phyloP scores from a whole-genome alignment of 1,140 invertebrate genomes.

The Steinernema khuongi region DNA sequence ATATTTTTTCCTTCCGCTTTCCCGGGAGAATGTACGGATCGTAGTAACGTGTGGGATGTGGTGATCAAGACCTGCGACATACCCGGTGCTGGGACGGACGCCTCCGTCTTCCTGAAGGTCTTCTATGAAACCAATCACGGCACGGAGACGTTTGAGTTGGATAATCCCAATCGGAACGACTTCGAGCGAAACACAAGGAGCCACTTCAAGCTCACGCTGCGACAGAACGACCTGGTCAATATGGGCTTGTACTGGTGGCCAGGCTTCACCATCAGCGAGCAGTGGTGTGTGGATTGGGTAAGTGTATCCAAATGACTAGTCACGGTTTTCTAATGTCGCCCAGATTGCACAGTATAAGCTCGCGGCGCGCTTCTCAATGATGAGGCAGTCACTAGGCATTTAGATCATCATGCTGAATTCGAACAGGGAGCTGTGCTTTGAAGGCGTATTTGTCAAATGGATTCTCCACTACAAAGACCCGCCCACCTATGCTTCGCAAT shows the following conservation, averaged over 20 bases:
- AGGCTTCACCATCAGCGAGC: slow-evolving; percentile 34
- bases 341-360: background rate
- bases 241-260: slow-evolving; percentile 41
- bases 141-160: slow-evolving; percentile 34
- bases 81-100: slow-evolving; percentile 32
- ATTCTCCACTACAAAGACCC: slow-evolving; percentile 40
- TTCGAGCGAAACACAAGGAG: slow-evolving; percentile 34
- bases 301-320: background rate
- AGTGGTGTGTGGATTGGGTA: slow-evolving; percentile 42
- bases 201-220: slow-evolving; percentile 35
- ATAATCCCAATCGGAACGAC: slow-evolving; percentile 33
- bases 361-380: no score
- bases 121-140: slow-evolving; percentile 37
- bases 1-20: no score
- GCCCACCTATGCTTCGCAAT: slow-evolving; percentile 31
- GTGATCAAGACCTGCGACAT: slow-evolving; percentile 34
- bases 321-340: background rate
- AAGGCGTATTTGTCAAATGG: slow-evolving; percentile 38
- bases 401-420: slow-evolving; percentile 35
- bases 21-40: no score
- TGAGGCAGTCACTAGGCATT: no score
- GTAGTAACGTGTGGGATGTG: slow-evolving; percentile 36
- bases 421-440: slow-evolving; percentile 35
- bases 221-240: slow-evolving; percentile 35
- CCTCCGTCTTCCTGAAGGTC: slow-evolving; percentile 34